Evolutionary conservation across 92 coral and sea anemone genomes (phyloP), one percentile per base, ranked within the genome.

Genomic region (Phenganax stokvisi): DNA sequence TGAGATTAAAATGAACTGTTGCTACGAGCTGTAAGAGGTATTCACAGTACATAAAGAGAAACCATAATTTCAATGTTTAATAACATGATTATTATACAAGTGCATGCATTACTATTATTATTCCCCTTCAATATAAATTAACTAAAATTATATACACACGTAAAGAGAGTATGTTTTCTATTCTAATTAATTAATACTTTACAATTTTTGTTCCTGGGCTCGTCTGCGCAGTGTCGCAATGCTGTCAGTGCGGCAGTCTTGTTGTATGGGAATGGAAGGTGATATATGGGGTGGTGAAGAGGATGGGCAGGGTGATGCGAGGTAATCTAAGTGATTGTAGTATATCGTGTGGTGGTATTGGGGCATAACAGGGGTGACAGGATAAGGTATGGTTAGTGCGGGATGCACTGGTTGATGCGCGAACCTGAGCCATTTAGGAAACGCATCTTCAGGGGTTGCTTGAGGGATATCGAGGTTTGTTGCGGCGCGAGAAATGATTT

Each of bases 241-340:
- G 74, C 98, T 94, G 52, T 93, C 85, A 12, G 96, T 88, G 57
- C 98, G 75, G 56, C 98, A 88, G 65, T 94, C 97, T 6, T 84
- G 75, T 57, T 87, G 87, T n/a, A 71, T 80, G 13, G 84, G 77
- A 17, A 84, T 87, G 12, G 69, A 85, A 1, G 87, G 86, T 27
- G 88, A 84, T 57, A 60, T 54, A 44, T 81, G 86, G 30, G 75
- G 85, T 16, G 92, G 97, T 25, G 92, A 83, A 6, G 90, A 80
- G 13, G 83, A 81, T 20, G 75, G 62, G 28, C 89, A 72, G 13
- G 75, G 84, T 30, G 90, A 74, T 12, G 81, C 74, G 76, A 80
- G 84, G 65, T 80, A 47, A 20, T 88, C 90, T 37, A 87, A 56
- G 53, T 80, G 90, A 56, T 67, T 81, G 20, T 87, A 81, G 7